A percentile compares a stretch with the other conserved stretches of the same genome.
These are phyloP conservation scores for Latheticus oryzae DNA, from an alignment of 2,888 invertebrate genomes.

Conservation along the genomic window DNA sequence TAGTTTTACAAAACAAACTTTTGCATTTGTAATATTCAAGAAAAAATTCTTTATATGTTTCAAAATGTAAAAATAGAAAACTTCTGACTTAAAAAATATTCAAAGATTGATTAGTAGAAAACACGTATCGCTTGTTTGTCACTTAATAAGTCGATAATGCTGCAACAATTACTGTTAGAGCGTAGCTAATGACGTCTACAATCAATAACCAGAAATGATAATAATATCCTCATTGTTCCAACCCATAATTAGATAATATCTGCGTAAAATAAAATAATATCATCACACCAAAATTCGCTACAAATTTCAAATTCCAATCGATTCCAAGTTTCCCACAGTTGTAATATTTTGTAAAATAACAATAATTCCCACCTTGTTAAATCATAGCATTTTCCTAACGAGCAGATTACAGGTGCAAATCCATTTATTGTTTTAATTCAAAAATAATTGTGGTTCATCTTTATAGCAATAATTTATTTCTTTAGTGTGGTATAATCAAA, in stretches of 20 bases:
- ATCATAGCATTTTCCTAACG: constrained; percentile 13
- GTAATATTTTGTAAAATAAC: neutral
- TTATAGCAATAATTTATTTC: constrained; percentile 19
- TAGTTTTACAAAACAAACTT: no score
- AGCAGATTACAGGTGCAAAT: constrained; percentile 14
- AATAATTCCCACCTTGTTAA: constrained; percentile 5
- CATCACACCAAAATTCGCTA: no score
- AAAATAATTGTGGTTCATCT: constrained; percentile 34
- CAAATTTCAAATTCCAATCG: constrained; percentile 21
- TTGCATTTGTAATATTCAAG: no score
- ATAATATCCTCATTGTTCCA: constrained; percentile 4
- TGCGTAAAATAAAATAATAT: no score
- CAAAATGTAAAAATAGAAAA: no score
- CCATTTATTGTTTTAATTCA: constrained; percentile 26
- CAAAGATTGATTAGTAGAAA: no score
- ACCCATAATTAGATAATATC: constrained; percentile 22
- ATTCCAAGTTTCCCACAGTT: constrained; percentile 10
- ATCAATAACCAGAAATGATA: constrained; percentile 23
- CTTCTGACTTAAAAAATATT: no score
- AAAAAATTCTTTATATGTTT: no score
- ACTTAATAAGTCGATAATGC: no score
- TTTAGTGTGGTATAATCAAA: constrained; percentile 28
- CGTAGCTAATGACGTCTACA: constrained; percentile 4
- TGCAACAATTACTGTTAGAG: constrained; percentile 3
- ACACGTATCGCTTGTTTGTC: no score